Base-by-base conservation (phyloP, 2,888 invertebrate genomes). In the Poecilobothrus nobilitatus region DNA sequence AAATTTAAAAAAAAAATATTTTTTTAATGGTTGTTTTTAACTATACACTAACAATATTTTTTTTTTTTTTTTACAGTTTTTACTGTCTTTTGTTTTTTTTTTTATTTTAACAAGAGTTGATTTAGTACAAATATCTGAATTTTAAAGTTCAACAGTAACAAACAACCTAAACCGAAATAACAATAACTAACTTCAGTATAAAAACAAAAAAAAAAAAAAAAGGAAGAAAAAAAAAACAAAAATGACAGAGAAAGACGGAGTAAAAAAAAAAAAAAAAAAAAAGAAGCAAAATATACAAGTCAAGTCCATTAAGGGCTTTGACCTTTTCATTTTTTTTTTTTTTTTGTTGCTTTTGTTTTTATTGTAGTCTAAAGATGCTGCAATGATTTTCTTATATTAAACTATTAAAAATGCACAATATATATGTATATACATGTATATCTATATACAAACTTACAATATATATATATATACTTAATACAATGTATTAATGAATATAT, bases 281-380 rank as follows among this genome's bases (percentile, higher is more conserved):
- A 41, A 41, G 10, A 6, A 37, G 10, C 6, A 41, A 3, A 41
- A 9, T 2, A 9, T 9, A 12, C 53, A 53, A 53, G 18, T 53
- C 53, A 53, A 53, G 53, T 53, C 53, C 53, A 53, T 53, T 53
- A 53, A 53, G 53, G 53, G 53, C 53, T 53, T 53, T 53, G 53
- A 53, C 53, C 53, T 53, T 53, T 53, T 53, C 41, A 4, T 18
- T 18, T 53, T 12, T 53, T 8, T 37, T 37, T 37, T 7, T 37
- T 5, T 37, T 37, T 37, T 12, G 5, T n/a, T n/a, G n/a, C n/a
- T n/a, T n/a, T n/a, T n/a, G n/a, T 37, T 7, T 37, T 2, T 37
- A 10, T 53, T 53, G 18, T 6, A 53, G 18, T 41, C 41, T 41
- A n/a, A n/a, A 53, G 53, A 53, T 53, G 53, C 18, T 53, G 53